A percentile compares a stretch with the other conserved stretches of the same genome.
Evolutionary conservation across 2,113 vertebrate species (phyloP).

Genomic region (Zingel zingel): DNA sequence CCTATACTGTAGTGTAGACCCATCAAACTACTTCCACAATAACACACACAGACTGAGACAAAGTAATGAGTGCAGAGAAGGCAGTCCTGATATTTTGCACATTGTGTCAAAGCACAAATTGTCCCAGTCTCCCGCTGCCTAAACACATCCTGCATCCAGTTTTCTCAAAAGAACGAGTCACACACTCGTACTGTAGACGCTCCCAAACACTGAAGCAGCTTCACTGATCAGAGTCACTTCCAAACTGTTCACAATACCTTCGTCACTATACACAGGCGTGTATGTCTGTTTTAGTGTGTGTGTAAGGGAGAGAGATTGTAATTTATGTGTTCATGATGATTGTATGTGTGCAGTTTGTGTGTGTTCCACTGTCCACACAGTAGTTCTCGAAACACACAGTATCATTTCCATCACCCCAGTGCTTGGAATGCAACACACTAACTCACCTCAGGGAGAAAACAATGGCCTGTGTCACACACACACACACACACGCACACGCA

Average conservation of each 20-base stretch:
- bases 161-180: slow-evolving; percentile 5
- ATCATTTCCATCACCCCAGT: slow-evolving; percentile 30
- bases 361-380: slow-evolving; percentile 19
- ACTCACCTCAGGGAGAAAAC: slow-evolving; percentile 83
- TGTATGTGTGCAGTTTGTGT: slow-evolving; percentile 49
- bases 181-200: slow-evolving; percentile 49
- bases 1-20: background rate
- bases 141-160: background rate
- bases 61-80: background rate
- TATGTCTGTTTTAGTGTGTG: background rate
- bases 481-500: slow-evolving; percentile 26
- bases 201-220: slow-evolving; percentile 14
- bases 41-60: background rate
- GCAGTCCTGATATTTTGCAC: slow-evolving; percentile 27
- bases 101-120: slow-evolving; percentile 24
- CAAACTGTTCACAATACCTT: background rate
- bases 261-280: background rate
- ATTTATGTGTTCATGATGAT: slow-evolving; percentile 53
- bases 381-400: slow-evolving; percentile 31
- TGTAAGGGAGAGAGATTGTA: slow-evolving; percentile 42
- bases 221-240: slow-evolving; percentile 33
- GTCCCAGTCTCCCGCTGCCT: background rate
- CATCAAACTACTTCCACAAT: background rate
- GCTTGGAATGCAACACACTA: slow-evolving; percentile 66
- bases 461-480: slow-evolving; percentile 35